phyloP scores from a whole-genome alignment of 2,113 vertebrate genomes.

The Verasper variegatus region DNA sequence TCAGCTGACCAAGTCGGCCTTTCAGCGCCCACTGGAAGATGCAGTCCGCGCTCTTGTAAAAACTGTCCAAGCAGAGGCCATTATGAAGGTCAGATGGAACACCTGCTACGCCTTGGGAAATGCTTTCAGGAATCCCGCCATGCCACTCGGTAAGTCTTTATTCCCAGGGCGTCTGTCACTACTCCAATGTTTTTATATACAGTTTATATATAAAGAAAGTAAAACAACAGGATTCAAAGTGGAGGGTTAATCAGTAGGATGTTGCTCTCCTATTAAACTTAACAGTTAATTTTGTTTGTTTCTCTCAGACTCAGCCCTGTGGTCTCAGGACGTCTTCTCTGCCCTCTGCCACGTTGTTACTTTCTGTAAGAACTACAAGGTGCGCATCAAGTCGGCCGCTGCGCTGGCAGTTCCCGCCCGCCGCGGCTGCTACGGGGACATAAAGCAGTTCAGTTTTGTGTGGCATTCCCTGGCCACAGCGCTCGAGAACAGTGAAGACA shows the following conservation, averaged over 20 bases:
- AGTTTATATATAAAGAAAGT: too few species aligned
- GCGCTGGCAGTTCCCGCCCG: slow-evolving; percentile 87
- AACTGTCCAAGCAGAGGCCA: slow-evolving; percentile 89
- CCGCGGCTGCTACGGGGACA: slow-evolving; percentile 86
- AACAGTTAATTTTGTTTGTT: background rate
- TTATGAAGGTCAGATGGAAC: slow-evolving; percentile 98
- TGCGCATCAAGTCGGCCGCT: slow-evolving; percentile 93
- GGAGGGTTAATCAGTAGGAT: background rate
- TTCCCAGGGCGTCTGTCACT: too few species aligned
- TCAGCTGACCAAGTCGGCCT: slow-evolving; percentile 88
- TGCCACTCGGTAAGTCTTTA: slow-evolving; percentile 86
- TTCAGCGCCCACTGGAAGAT: slow-evolving; percentile 87
- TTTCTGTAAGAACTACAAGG: slow-evolving; percentile 97
- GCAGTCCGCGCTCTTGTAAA: slow-evolving; percentile 89
- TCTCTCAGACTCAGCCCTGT: slow-evolving; percentile 85
- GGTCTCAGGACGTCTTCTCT: slow-evolving; percentile 87
- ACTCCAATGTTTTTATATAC: too few species aligned
- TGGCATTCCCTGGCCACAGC: slow-evolving; percentile 90
- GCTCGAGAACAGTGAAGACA: slow-evolving; percentile 90
- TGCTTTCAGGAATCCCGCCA: slow-evolving; percentile 91
- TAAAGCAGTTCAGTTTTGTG: slow-evolving; percentile 83
- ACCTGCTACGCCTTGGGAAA: slow-evolving; percentile 96
- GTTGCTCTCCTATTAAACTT: background rate
- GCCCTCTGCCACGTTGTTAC: slow-evolving; percentile 90
- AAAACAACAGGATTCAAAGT: background rate